Conservation (phyloP, 2,888 invertebrate species). For the Chrysolina oricalcia region DNA sequence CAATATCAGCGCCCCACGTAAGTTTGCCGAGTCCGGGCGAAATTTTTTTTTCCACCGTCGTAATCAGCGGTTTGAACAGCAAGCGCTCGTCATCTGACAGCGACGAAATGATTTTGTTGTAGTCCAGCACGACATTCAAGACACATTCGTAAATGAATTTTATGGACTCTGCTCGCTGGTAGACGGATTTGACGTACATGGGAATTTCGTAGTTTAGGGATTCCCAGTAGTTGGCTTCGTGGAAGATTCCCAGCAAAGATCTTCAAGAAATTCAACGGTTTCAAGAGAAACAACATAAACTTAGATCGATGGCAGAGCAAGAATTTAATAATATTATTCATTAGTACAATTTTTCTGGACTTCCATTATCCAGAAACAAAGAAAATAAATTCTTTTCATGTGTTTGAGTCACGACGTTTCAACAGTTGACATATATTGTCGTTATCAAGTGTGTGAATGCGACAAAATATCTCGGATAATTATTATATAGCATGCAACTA, state of each 20-base stretch:
- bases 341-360: too few species aligned
- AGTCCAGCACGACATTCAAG: slow-evolving; percentile 81
- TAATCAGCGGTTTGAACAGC: slow-evolving; percentile 84
- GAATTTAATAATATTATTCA: too few species aligned
- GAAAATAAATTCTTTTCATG: too few species aligned
- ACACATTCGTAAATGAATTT: slow-evolving; percentile 82
- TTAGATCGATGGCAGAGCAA: too few species aligned
- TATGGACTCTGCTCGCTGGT: slow-evolving; percentile 75
- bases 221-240: slow-evolving; percentile 85
- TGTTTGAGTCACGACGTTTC: too few species aligned
- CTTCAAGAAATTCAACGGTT: slow-evolving; percentile 68
- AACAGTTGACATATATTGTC: too few species aligned
- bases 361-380: too few species aligned
- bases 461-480: too few species aligned
- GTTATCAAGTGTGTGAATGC: too few species aligned
- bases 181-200: slow-evolving; percentile 78
- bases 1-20: slow-evolving; percentile 83
- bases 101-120: slow-evolving; percentile 85
- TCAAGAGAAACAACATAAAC: neutral
- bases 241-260: slow-evolving; percentile 79
- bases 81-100: slow-evolving; percentile 84
- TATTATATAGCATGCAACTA: too few species aligned
- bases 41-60: slow-evolving; percentile 78
- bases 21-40: slow-evolving; percentile 82
- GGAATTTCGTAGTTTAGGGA: slow-evolving; percentile 82